Base-by-base conservation (phyloP, 2,797 vertebrate species). In the Heliangelus exortis region DNA sequence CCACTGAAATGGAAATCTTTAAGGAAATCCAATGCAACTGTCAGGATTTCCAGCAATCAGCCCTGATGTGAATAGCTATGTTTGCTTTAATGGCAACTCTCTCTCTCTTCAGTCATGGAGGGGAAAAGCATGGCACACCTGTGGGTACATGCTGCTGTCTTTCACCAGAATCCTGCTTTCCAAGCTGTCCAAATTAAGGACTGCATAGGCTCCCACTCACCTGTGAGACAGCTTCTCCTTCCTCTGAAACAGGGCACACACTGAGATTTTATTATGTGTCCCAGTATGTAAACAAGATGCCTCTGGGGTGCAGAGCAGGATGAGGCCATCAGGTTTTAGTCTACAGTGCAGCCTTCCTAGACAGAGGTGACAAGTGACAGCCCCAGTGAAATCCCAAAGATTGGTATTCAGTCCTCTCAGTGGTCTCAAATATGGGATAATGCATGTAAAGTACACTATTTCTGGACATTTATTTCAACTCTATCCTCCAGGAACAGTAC, bases 321-420 rank as follows among this genome's bases (percentile, higher is more conserved):
- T 36, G 22, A 18, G 26, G 4, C 12, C 15, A 31, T 19, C 22
- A 25, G n/a, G 28, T 6, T 36, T 51, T 26, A 20, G 3, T 77
- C n/a, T 57, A 48, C 26, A 53, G 2, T 1, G 2, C 7, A 69
- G 12, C 23, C 7, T 48, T n/a, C 14, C n/a, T 33, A 3, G 5
- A 12, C 12, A 36, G 15, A 14, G 0, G 6, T 10, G 13, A 36
- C 29, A 33, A 55, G 3, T 0, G 1, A 53, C 47, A 7, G 5
- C 12, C 16, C 18, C 20, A 63, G 33, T 12, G 39, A 58, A 8
- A 75, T 54, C 9, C 22, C 33, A 67, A 50, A 59, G 9, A 34
- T 5, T 29, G 25, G 28, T 43, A 17, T 57, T 77, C n/a, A 50
- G 12, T 80, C 33, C 20, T 59, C 14, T 48, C 23, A 48, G 31